Percentiles rank a stretch among this genome's conserved stretches.
Evolutionary conservation across 2,113 vertebrate species (phyloP).

Genomic region (Pygoscelis antarcticus): DNA sequence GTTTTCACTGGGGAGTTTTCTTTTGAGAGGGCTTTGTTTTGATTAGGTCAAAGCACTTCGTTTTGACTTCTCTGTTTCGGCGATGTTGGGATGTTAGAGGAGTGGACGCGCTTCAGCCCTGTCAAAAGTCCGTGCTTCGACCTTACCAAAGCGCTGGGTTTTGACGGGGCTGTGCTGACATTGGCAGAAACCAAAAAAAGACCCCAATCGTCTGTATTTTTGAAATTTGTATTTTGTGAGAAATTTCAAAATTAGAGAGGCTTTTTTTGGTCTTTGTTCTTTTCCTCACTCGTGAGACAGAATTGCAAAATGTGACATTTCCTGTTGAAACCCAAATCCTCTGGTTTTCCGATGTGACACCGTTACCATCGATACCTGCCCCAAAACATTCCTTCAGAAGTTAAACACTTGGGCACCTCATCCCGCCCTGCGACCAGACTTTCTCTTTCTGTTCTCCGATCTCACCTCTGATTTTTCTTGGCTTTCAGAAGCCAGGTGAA

Average conservation of each 20-base stretch:
- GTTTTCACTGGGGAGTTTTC: neutral
- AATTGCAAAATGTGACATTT: neutral
- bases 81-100: neutral
- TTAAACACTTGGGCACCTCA: rapidly evolving
- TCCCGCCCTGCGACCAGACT: neutral
- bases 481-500: conserved; percentile 33
- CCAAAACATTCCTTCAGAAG: neutral
- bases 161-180: neutral
- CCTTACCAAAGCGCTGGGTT: neutral
- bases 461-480: conserved; percentile 51
- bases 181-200: neutral
- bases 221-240: neutral
- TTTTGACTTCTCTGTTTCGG: rapidly evolving
- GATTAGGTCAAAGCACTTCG: neutral
- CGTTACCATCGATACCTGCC: rapidly evolving
- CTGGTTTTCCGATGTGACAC: rapidly evolving
- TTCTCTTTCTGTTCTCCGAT: too few species aligned
- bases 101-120: neutral
- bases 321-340: neutral
- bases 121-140: neutral
- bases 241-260: neutral
- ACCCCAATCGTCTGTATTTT: rapidly evolving
- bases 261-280: too few species aligned
- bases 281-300: neutral
- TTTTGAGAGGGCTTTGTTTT: neutral